Percentiles rank a stretch among this genome's conserved stretches.
Conservation (phyloP, 2,888 invertebrate genomes). For the Harpalus rubripes region DNA sequence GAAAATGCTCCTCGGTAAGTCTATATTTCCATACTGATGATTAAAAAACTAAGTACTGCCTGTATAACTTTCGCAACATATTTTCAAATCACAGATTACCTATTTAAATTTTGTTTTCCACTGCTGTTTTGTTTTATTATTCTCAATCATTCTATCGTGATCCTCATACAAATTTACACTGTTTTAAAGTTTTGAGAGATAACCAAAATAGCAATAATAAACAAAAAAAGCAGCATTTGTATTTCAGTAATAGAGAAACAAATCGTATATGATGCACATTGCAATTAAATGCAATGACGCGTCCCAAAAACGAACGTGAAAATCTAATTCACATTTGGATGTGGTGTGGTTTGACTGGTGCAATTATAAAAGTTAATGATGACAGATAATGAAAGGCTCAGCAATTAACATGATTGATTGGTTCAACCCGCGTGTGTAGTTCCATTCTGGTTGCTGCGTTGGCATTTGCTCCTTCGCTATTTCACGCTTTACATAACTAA, state of each 20-base stretch:
- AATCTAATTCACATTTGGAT: conserved; percentile 55
- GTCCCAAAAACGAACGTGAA: conserved; percentile 51
- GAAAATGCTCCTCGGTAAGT: too few relatives aligned
- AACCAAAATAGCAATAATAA: not conserved
- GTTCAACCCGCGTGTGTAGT: conserved; percentile 44
- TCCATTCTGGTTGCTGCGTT: conserved; percentile 25
- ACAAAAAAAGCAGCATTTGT: not conserved
- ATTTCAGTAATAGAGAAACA: conserved; percentile 25
- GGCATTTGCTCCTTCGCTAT: conserved; percentile 27
- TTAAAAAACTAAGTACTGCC: too few relatives aligned
- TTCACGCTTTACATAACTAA: not conserved
- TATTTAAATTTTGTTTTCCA: too few relatives aligned
- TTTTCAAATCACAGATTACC: too few relatives aligned
- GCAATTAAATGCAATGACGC: conserved; percentile 43
- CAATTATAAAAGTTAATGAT: conserved; percentile 60
- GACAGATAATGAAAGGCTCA: conserved; percentile 55
- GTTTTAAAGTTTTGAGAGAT: too few relatives aligned
- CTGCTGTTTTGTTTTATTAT: too few relatives aligned
- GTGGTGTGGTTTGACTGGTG: conserved; percentile 34
- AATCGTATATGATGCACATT: conserved; percentile 32
- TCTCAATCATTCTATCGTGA: too few relatives aligned
- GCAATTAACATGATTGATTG: conserved; percentile 57
- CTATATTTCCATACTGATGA: too few relatives aligned
- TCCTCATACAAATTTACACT: too few relatives aligned
- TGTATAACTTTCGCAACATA: too few relatives aligned